Evolutionary conservation across 2,113 vertebrate species (phyloP).

Genomic region (Laticauda laticaudata): DNA sequence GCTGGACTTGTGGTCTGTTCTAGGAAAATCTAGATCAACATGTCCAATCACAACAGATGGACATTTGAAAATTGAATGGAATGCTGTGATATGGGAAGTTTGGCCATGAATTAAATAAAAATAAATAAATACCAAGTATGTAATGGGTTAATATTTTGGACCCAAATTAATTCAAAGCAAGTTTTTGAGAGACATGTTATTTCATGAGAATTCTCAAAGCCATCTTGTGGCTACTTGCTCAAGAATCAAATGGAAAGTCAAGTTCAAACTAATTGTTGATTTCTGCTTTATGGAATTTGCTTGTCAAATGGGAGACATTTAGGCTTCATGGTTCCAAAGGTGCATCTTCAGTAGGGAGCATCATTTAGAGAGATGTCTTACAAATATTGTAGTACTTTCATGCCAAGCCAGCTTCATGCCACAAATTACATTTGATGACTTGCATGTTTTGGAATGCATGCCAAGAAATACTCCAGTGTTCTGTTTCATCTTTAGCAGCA

Average conservation of each 20-base stretch:
- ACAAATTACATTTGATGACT: conserved; percentile 37
- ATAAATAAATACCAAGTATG: background rate
- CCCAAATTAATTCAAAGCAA: background rate
- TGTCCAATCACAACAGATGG: background rate
- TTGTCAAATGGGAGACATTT: background rate
- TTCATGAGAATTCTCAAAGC: background rate
- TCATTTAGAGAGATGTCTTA: conserved; percentile 41
- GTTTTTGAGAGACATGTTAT: background rate
- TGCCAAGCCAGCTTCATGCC: conserved; percentile 49
- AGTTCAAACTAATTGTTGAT: conserved; percentile 32
- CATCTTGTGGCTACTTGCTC: conserved; percentile 4
- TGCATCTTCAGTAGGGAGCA: background rate
- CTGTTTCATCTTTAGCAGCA: conserved; percentile 38
- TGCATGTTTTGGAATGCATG: background rate
- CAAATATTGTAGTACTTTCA: conserved; percentile 22
- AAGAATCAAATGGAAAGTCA: conserved; percentile 26
- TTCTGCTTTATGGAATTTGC: background rate
- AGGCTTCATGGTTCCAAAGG: conserved; percentile 29
- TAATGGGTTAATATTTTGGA: background rate
- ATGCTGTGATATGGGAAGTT: background rate
- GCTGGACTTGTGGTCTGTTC: background rate
- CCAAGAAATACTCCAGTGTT: conserved; percentile 46
- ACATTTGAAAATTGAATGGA: background rate
- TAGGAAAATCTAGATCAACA: background rate
- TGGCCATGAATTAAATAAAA: conserved; percentile 14